These are phyloP conservation scores for Gambusia yucatana DNA, from an alignment of 2,797 vertebrate species.

Conservation along the genomic window DNA sequence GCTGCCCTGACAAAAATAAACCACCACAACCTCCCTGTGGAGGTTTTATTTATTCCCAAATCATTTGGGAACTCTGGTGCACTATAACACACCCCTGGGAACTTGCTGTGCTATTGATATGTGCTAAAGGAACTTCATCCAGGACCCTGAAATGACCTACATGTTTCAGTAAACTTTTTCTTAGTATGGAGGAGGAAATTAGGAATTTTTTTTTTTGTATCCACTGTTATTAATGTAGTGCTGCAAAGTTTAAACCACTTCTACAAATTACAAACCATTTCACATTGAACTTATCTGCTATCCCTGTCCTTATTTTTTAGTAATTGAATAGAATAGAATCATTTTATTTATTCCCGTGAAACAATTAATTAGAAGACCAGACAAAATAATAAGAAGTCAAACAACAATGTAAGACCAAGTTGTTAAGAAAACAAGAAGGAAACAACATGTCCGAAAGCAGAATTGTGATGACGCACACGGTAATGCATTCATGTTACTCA, in stretches of 20 bases:
- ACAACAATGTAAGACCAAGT: background rate
- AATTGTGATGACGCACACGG: background rate
- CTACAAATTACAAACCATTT: background rate
- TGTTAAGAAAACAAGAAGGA: background rate
- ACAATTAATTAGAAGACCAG: background rate
- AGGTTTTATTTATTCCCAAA: constrained; percentile 2
- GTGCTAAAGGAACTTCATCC: background rate
- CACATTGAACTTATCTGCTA: background rate
- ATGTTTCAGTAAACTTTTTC: background rate
- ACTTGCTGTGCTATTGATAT: background rate
- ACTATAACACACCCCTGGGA: background rate
- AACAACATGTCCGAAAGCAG: background rate
- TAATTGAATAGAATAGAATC: background rate
- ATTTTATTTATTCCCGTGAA: background rate
- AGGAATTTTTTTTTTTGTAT: background rate
- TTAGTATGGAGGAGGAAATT: background rate
- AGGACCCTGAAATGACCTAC: background rate
- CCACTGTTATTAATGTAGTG: background rate
- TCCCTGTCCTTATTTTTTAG: background rate
- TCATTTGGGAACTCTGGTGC: constrained; percentile 1
- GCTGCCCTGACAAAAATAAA: constrained; percentile 3
- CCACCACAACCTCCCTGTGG: background rate
- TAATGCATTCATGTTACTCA: background rate
- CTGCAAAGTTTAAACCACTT: background rate
- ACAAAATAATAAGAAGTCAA: background rate